Percentiles rank a stretch among this genome's conserved stretches.
Evolutionary conservation across 2,113 vertebrate genomes (phyloP).

Genomic region (Glaucomys volans): DNA sequence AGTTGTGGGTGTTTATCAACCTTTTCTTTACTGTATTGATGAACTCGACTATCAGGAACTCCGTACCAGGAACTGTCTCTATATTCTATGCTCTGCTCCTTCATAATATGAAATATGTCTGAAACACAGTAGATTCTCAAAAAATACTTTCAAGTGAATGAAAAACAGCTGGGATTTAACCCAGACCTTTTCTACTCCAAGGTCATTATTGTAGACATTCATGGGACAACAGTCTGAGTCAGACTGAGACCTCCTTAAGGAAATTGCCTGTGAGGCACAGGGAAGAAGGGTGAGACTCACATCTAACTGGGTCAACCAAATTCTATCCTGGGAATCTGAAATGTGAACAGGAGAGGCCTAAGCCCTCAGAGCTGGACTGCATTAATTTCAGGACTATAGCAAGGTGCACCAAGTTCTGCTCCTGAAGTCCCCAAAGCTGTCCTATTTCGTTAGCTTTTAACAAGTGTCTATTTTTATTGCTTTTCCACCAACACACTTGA

Average conservation of each 20-base stretch:
- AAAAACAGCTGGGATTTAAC: background rate
- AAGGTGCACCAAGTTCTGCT: background rate
- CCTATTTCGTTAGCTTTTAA: background rate
- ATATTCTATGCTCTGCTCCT: background rate
- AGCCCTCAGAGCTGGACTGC: background rate
- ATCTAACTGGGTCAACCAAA: background rate
- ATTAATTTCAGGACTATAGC: background rate
- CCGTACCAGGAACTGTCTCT: background rate
- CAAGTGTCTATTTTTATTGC: background rate
- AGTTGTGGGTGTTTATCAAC: background rate
- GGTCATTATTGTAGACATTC: background rate
- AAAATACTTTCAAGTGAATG: background rate
- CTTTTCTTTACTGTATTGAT: background rate
- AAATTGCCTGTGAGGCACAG: background rate
- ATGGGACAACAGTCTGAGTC: background rate
- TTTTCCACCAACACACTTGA: background rate
- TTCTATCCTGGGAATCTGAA: background rate
- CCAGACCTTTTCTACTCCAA: background rate
- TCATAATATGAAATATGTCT: background rate
- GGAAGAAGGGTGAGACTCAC: background rate
- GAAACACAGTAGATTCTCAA: background rate
- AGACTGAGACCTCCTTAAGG: background rate
- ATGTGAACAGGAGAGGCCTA: background rate
- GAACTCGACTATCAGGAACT: background rate
- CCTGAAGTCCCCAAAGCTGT: background rate